These are phyloP conservation scores for Nibea coibor DNA, from an alignment of 2,113 vertebrate genomes.

Conservation along the genomic window DNA sequence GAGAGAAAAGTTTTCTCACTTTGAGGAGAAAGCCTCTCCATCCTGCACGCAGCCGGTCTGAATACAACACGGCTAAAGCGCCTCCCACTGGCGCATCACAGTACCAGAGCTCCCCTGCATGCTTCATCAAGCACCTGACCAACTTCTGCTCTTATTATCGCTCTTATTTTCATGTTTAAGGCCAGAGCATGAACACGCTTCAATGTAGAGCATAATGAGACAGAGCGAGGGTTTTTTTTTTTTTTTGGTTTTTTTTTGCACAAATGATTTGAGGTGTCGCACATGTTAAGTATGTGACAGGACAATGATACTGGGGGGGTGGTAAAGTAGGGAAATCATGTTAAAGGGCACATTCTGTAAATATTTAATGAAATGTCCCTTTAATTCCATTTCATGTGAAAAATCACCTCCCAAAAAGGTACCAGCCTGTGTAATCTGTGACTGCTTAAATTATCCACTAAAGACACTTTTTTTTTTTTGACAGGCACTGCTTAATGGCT, in stretches of 20 bases:
- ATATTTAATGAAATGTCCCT: slow-evolving; percentile 36
- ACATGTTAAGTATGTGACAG: neutral
- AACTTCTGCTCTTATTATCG: neutral
- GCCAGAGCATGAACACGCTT: no score
- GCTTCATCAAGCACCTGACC: slow-evolving; percentile 31
- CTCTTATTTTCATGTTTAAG: neutral
- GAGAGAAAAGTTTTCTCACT: slow-evolving; percentile 81
- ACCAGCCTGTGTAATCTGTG: neutral
- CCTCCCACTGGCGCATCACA: slow-evolving; percentile 87
- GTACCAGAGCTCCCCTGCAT: slow-evolving; percentile 34
- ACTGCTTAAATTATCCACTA: neutral
- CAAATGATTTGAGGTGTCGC: neutral
- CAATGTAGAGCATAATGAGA: neutral
- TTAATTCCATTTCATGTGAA: slow-evolving; percentile 35
- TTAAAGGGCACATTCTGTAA: slow-evolving; percentile 3
- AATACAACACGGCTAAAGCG: slow-evolving; percentile 93
- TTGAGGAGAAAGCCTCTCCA: slow-evolving; percentile 45
- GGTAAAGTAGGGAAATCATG: neutral
- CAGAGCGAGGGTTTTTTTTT: neutral
- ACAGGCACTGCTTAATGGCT: neutral
- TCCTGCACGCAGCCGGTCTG: slow-evolving; percentile 53
- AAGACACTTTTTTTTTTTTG: slow-evolving; percentile 34
- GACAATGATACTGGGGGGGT: neutral
- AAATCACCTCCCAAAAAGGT: slow-evolving; percentile 5
- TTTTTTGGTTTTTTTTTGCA: slow-evolving; percentile 5